Evolutionary conservation across 2,113 vertebrate species (phyloP).

Genomic region (Taxidea taxus): DNA sequence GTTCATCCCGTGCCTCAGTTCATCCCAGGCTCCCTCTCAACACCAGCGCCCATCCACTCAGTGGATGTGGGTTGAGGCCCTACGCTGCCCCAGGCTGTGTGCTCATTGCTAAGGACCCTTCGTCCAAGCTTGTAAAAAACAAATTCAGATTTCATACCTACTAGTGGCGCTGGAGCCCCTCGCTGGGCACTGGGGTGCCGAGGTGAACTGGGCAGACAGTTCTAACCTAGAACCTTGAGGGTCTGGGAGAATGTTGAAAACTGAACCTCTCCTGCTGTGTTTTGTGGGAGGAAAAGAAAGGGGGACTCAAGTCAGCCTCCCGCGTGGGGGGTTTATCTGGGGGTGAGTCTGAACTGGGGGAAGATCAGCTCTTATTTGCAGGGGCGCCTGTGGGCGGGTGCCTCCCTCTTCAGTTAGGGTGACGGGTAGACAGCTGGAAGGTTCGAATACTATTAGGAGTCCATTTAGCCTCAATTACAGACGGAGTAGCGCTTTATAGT

Average conservation of each 20-base stretch:
- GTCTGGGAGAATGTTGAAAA: neutral
- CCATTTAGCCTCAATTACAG: neutral
- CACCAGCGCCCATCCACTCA: accelerated
- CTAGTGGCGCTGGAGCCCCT: accelerated
- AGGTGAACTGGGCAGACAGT: too few relatives aligned
- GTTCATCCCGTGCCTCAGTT: neutral
- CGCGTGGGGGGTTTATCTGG: accelerated
- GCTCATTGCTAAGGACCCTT: neutral
- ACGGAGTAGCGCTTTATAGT: neutral
- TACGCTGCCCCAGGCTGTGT: accelerated
- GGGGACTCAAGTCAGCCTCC: neutral
- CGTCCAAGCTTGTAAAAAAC: accelerated
- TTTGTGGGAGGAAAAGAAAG: neutral
- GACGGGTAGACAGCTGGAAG: neutral
- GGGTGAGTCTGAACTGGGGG: neutral
- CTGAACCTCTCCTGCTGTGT: neutral
- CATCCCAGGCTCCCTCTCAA: neutral
- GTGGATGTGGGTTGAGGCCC: neutral
- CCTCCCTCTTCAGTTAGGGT: accelerated
- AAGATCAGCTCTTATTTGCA: accelerated
- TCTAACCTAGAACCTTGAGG: neutral
- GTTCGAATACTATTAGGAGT: neutral
- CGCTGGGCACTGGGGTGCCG: neutral
- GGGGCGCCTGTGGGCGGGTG: accelerated
- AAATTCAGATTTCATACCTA: neutral